phyloP scores from a whole-genome alignment of 1,140 invertebrate genomes.

The Rhynchophorus ferrugineus region DNA sequence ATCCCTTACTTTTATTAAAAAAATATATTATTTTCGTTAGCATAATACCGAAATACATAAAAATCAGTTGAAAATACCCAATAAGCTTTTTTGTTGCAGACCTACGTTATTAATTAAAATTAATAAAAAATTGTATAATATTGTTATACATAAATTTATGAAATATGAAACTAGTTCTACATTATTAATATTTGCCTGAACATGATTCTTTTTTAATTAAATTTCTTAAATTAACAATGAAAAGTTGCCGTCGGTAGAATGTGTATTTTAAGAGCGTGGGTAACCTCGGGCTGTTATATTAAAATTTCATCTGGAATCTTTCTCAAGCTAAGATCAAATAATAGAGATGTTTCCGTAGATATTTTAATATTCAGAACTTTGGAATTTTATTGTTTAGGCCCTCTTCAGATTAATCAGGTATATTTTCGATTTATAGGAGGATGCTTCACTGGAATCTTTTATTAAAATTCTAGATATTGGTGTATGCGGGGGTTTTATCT shows the following conservation, averaged over 20 bases:
- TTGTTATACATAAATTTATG: too few species aligned
- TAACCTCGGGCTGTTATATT: constrained; percentile 22
- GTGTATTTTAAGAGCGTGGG: constrained; percentile 10
- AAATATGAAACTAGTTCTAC: background rate
- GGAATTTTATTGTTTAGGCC: constrained; percentile 18
- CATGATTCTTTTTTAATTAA: constrained; percentile 11
- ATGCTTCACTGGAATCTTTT: too few species aligned
- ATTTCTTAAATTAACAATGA: constrained; percentile 16
- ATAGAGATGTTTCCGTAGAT: constrained; percentile 20
- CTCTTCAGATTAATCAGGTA: constrained; percentile 12
- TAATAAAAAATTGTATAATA: too few species aligned
- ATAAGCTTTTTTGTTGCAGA: too few species aligned
- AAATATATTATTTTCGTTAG: too few species aligned
- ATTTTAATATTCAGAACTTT: constrained; percentile 19
- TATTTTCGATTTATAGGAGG: too few species aligned
- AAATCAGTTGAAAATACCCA: too few species aligned
- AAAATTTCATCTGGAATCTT: constrained; percentile 17
- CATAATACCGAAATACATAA: too few species aligned
- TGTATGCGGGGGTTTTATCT: too few species aligned
- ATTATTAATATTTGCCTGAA: background rate
- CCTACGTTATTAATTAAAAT: too few species aligned
- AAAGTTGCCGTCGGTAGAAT: constrained; percentile 5
- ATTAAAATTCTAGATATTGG: too few species aligned
- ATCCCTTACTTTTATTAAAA: too few species aligned
- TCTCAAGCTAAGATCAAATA: constrained; percentile 16